Evolutionary conservation across 2,113 vertebrate genomes (phyloP), one percentile per base, ranked within the genome.

Genomic region (Petrocephalus microphthalmus): DNA sequence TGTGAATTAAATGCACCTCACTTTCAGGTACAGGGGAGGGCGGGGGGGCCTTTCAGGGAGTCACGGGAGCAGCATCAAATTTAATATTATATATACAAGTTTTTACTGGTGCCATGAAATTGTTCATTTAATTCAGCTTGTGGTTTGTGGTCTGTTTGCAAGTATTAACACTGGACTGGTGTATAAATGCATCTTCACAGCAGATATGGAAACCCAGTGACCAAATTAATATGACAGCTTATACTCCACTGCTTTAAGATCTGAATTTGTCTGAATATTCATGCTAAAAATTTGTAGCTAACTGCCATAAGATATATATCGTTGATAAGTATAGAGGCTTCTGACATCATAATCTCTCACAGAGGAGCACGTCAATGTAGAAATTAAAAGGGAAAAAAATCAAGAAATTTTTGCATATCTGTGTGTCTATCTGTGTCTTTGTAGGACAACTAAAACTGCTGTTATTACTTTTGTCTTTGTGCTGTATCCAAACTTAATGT

Each of bases 111-210:
- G 60, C 10, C 0, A 67, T 29, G 25, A 67, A 67, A 67, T 15
- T 29, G 10, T 5, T 10, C 60, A 0, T 67, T 67, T 67, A 67
- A 47, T 67, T 49, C 60, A 57, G 42, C 51, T 7, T 20, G 49
- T 17, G 57, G 57, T n/a, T 71, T n/a, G n/a, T n/a, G n/a, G n/a
- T n/a, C n/a, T n/a, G n/a, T n/a, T n/a, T 71, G 45, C 86, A 87
- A 67, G 51, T 67, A 67, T 87, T 87, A 87, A 45, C 33, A 87
- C 42, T 49, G n/a, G 56, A 87, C n/a, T 49, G 57, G 51, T 29
- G 60, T 45, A 25, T 87, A 71, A 25, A 25, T 45, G 51, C 60
- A 60, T 78, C n/a, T 67, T 29, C 71, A 78, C 29, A 78, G 17
- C 71, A 42, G 33, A 78, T 15, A 42, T 78, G 71, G 71, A 78